Percentiles rank a stretch among this genome's conserved stretches.
These are phyloP conservation scores for Leptosomus discolor DNA, from an alignment of 2,113 vertebrate genomes.

Conservation along the genomic window DNA sequence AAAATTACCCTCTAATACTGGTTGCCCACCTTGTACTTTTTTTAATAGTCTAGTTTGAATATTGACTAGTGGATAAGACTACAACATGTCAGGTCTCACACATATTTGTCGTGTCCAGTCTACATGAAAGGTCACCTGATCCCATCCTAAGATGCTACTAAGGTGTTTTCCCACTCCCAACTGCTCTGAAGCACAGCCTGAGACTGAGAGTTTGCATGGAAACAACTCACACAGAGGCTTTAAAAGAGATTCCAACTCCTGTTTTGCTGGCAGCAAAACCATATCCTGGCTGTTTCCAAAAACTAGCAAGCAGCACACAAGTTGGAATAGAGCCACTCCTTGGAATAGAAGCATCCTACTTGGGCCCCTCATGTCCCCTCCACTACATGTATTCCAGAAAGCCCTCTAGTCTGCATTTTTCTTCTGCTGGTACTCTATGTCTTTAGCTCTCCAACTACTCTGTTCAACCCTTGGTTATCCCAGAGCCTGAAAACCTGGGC, in stretches of 20 bases:
- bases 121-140: background rate
- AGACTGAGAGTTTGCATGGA: background rate
- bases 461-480: background rate
- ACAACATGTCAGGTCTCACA: background rate
- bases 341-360: background rate
- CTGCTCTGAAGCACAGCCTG: background rate
- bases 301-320: background rate
- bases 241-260: background rate
- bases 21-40: background rate
- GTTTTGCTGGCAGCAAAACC: background rate
- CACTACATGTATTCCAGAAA: background rate
- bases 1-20: background rate
- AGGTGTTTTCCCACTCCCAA: background rate
- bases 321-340: background rate
- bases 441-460: background rate
- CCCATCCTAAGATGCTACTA: background rate
- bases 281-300: background rate
- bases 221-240: background rate
- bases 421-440: background rate
- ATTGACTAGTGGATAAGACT: accelerated
- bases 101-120: background rate
- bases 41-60: background rate
- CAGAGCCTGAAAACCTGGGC: background rate
- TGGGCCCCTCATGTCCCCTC: background rate
- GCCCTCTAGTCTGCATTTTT: background rate